Conservation (phyloP, 2,888 invertebrate genomes). For the Macroteleia sp. region DNA sequence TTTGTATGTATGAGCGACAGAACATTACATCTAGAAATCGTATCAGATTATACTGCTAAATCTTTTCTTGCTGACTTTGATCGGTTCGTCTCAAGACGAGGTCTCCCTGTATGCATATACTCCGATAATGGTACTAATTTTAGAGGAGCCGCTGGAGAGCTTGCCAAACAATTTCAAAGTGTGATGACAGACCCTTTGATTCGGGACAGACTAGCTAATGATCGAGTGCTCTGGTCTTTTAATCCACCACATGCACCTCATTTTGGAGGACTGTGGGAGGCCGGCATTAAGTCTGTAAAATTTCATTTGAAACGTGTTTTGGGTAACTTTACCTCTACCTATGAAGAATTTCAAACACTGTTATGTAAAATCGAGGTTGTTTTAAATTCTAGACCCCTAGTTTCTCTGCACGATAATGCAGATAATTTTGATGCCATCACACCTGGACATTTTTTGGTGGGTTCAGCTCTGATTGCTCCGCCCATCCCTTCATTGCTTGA, state of each 20-base stretch:
- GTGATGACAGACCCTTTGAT: too few relatives aligned
- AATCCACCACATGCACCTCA: background rate
- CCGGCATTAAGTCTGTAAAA: background rate
- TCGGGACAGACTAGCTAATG: too few relatives aligned
- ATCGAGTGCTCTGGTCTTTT: too few relatives aligned
- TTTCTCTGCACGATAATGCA: background rate
- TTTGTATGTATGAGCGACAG: background rate
- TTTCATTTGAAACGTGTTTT: background rate
- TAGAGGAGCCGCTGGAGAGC: background rate
- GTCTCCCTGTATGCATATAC: background rate
- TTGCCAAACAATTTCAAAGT: too few relatives aligned
- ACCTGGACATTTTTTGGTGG: conserved; percentile 3
- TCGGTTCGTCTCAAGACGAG: background rate
- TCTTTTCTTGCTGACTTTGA: background rate
- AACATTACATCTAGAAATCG: background rate
- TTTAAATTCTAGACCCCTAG: background rate
- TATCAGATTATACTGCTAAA: background rate
- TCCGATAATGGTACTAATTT: conserved; percentile 4
- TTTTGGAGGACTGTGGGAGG: conserved; percentile 1
- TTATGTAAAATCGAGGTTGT: conserved; percentile 1
- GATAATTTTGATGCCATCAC: background rate
- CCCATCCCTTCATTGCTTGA: conserved; percentile 8
- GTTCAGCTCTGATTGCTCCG: background rate
- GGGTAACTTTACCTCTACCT: background rate
- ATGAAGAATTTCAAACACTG: background rate